Conservation (phyloP, 1,140 invertebrate species). For the Drosophila nasuta region DNA sequence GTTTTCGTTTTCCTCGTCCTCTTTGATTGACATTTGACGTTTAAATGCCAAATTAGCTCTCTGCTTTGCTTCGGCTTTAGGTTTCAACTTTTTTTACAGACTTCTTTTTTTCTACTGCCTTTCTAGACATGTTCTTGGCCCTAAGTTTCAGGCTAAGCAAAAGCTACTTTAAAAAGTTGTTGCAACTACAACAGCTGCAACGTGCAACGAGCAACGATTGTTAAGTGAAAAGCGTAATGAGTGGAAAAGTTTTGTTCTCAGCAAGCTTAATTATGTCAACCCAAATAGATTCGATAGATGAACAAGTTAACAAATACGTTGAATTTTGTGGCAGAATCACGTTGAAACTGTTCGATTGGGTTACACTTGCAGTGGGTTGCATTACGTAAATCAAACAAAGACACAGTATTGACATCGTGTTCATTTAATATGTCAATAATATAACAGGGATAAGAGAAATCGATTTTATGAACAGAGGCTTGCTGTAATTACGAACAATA, state of each 20-base stretch:
- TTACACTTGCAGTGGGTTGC: neutral
- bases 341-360: conserved; percentile 26
- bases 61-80: conserved; percentile 46
- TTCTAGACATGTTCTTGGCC: conserved; percentile 14
- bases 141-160: conserved; percentile 42
- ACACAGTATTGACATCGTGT: no score
- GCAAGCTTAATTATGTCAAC: conserved; percentile 27
- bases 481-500: no score
- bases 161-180: conserved; percentile 31
- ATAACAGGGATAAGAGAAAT: no score
- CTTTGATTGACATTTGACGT: conserved; percentile 80
- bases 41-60: conserved; percentile 79
- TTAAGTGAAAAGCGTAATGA: conserved; percentile 66
- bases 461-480: no score
- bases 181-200: conserved; percentile 29
- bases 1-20: conserved; percentile 27
- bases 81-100: conserved; percentile 9
- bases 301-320: neutral
- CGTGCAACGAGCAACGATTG: conserved; percentile 47
- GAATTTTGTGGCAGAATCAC: conserved; percentile 5
- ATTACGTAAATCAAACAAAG: neutral
- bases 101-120: conserved; percentile 1
- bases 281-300: neutral
- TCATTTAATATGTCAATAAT: no score
- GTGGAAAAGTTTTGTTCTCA: conserved; percentile 52